A percentile compares a stretch with the other conserved stretches of the same genome.
phyloP scores from a whole-genome alignment of 2,888 invertebrate genomes.

The Molanna angustata region DNA sequence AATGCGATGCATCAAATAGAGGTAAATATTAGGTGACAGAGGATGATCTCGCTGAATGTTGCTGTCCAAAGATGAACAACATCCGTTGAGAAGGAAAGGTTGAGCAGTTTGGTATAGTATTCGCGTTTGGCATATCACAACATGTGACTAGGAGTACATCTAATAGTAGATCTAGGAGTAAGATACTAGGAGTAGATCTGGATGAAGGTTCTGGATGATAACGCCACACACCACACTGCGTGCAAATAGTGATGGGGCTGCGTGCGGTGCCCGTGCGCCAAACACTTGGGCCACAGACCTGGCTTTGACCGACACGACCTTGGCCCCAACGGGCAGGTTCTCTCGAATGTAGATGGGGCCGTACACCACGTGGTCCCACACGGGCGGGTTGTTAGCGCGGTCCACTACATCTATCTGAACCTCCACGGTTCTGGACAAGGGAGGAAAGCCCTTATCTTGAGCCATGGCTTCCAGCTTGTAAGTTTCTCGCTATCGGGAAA shows the following conservation, averaged over 20 bases:
- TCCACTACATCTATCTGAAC: constrained; percentile 99
- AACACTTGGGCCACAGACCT: constrained; percentile 76
- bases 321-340: constrained; percentile 96
- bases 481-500: constrained; percentile 84
- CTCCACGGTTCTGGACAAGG: constrained; percentile 94
- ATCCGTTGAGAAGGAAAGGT: constrained; percentile 26
- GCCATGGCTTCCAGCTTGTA: constrained; percentile 98
- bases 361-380: constrained; percentile 95
- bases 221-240: constrained; percentile 44
- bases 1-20: constrained; percentile 49
- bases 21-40: constrained; percentile 40
- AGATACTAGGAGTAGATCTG: no score
- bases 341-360: constrained; percentile 97
- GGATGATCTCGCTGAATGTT: constrained; percentile 28
- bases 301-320: constrained; percentile 98
- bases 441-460: constrained; percentile 95
- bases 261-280: constrained; percentile 60
- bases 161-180: constrained; percentile 21
- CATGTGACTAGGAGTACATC: constrained; percentile 28
- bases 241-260: constrained; percentile 54
- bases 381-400: constrained; percentile 96
- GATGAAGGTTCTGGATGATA: constrained; percentile 23
- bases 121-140: constrained; percentile 8
- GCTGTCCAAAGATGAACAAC: constrained; percentile 26
- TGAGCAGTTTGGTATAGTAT: constrained; percentile 12